Conservation (phyloP, 2,797 vertebrate species). For the Chromobotia macracanthus region DNA sequence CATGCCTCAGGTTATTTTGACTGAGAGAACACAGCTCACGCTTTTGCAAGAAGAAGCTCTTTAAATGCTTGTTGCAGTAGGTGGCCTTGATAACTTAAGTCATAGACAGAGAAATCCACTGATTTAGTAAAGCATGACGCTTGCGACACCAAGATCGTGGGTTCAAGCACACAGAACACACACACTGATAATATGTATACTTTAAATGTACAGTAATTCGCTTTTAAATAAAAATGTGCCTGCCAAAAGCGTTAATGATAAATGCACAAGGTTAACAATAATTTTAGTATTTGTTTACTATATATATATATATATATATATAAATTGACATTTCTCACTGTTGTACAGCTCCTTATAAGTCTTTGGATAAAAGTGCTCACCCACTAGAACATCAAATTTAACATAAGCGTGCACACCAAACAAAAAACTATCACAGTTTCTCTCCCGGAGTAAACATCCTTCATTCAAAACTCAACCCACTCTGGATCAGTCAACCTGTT, state of each 20-base stretch:
- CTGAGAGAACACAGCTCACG: neutral
- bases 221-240: no score
- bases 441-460: constrained; percentile 21
- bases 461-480: constrained; percentile 47
- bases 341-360: neutral
- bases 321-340: neutral
- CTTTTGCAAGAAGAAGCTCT: neutral
- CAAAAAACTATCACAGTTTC: constrained; percentile 22
- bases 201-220: neutral
- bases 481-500: constrained; percentile 54
- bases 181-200: neutral
- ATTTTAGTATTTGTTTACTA: no score
- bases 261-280: no score
- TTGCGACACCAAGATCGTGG: neutral
- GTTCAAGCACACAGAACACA: neutral
- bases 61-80: neutral
- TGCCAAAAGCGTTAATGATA: no score
- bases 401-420: constrained; percentile 39
- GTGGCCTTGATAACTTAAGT: neutral
- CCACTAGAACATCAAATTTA: neutral
- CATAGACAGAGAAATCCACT: neutral
- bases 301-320: no score
- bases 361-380: neutral
- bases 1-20: neutral
- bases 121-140: neutral